These are phyloP conservation scores for Corella eumyota DNA, from an alignment of 23 tunicate species.

Conservation along the genomic window DNA sequence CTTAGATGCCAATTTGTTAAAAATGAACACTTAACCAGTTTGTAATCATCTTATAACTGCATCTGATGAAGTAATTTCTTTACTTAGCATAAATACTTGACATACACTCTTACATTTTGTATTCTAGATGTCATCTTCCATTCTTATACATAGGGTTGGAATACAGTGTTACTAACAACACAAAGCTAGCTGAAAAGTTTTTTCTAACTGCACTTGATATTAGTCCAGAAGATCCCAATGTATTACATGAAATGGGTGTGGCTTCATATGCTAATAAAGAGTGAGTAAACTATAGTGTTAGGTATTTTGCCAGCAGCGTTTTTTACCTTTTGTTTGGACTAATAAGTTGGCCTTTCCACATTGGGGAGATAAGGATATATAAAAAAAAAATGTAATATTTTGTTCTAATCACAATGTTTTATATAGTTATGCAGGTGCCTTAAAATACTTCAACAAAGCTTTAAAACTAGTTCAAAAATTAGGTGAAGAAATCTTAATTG, in stretches of 20 bases:
- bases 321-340: too few species aligned
- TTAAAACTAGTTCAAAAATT: constrained; percentile 30
- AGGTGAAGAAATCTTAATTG: constrained; percentile 33
- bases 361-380: too few species aligned
- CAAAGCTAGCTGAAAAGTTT: constrained; percentile 78
- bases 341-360: too few species aligned
- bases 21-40: not conserved
- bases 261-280: constrained; percentile 41
- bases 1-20: not conserved
- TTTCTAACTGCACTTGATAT: constrained; percentile 53
- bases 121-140: constrained; percentile 80
- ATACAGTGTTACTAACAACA: constrained; percentile 93
- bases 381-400: too few species aligned
- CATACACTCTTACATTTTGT: too few species aligned
- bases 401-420: too few species aligned
- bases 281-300: constrained; percentile 9
- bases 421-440: constrained; percentile 49
- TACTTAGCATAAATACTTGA: too few species aligned
- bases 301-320: too few species aligned
- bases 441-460: constrained; percentile 70
- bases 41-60: too few species aligned
- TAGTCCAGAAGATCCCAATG: constrained; percentile 82
- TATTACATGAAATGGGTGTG: constrained; percentile 81
- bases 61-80: too few species aligned
- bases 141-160: constrained; percentile 88